Percentiles rank a stretch among this genome's conserved stretches.
Evolutionary conservation across 2,797 vertebrate species (phyloP).

Genomic region (Acanthurus lineatus): DNA sequence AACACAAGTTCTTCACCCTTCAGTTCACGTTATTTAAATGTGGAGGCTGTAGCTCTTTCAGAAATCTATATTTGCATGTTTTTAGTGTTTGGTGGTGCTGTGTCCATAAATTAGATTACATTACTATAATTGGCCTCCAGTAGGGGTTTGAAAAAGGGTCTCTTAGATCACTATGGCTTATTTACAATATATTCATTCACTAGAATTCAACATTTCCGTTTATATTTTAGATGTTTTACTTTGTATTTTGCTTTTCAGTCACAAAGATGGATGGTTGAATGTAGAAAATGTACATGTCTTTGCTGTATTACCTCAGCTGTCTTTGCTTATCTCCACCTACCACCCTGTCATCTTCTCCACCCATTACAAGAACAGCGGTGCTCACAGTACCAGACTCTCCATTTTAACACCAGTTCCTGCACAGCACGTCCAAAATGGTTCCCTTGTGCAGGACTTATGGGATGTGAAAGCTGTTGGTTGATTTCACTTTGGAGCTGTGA

Average conservation of each 20-base stretch:
- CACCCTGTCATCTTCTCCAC: slow-evolving; percentile 53
- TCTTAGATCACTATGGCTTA: no score
- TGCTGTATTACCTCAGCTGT: neutral
- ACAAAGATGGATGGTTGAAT: neutral
- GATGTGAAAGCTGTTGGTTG: slow-evolving; percentile 27
- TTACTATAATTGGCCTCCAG: no score
- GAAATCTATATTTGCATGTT: neutral
- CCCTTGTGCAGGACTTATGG: slow-evolving; percentile 22
- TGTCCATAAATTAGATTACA: neutral
- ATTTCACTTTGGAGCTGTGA: slow-evolving; percentile 52
- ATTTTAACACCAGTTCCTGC: slow-evolving; percentile 57
- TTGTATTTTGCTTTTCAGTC: neutral
- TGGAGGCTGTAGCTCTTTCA: neutral
- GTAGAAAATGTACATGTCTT: neutral
- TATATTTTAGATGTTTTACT: no score
- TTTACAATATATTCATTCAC: no score
- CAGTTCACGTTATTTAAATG: neutral
- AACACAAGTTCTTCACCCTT: neutral
- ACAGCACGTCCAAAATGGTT: slow-evolving; percentile 54
- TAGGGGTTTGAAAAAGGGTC: no score
- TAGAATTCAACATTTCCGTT: no score
- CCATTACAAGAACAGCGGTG: slow-evolving; percentile 57
- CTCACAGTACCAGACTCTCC: slow-evolving; percentile 48
- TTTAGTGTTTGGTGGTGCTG: neutral
- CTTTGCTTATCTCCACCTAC: neutral